Evolutionary conservation across 2,797 vertebrate genomes (phyloP).

Genomic region (Geotrypetes seraphini): DNA sequence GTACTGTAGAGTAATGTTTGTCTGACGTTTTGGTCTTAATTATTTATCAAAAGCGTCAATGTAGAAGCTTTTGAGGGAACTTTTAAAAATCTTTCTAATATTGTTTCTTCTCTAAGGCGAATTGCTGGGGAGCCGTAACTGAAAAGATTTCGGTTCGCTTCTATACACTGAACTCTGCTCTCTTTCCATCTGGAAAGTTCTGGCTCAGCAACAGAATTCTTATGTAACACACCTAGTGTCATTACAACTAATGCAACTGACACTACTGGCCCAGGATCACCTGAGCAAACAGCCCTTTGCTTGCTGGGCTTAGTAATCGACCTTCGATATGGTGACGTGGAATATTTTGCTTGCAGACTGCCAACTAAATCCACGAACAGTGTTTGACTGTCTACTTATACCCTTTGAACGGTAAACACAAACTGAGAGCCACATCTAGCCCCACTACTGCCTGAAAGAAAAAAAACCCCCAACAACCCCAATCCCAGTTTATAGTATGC

Average conservation of each 20-base stretch:
- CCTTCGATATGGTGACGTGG: conserved; percentile 28
- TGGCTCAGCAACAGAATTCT: background rate
- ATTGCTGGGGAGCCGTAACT: no score
- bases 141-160: no score
- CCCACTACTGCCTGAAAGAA: conserved; percentile 3
- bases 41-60: no score
- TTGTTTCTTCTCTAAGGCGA: no score
- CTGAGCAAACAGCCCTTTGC: conserved; percentile 13
- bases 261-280: background rate
- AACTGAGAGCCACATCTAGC: background rate
- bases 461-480: no score
- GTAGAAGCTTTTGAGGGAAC: no score
- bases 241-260: conserved; percentile 1
- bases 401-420: conserved; percentile 27
- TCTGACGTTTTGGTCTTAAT: no score
- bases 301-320: conserved; percentile 17
- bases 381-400: conserved; percentile 21
- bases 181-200: background rate
- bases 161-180: background rate
- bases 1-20: no score
- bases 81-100: no score
- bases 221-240: background rate
- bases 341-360: conserved; percentile 22
- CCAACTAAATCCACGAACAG: conserved; percentile 20
- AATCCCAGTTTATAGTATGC: no score